phyloP scores from a whole-genome alignment of 2,797 vertebrate species.

The Phalloptychus januarius region DNA sequence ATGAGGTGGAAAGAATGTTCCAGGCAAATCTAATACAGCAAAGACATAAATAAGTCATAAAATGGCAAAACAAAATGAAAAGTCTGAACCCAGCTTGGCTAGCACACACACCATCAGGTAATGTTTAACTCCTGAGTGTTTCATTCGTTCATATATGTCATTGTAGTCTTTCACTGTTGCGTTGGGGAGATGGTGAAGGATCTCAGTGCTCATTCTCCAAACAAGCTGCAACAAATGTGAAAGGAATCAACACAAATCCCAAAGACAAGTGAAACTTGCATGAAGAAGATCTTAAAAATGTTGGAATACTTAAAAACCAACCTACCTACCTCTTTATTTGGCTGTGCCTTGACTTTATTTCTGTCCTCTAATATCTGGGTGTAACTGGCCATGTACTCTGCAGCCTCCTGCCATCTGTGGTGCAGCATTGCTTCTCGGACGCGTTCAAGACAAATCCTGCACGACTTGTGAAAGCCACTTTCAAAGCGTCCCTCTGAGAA shows the following conservation, averaged over 20 bases:
- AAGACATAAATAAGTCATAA: background rate
- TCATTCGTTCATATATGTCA: constrained; percentile 88
- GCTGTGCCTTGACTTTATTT: background rate
- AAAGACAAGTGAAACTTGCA: background rate
- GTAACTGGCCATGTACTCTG: constrained; percentile 84
- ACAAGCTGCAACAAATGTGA: constrained; percentile 75
- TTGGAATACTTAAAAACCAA: background rate
- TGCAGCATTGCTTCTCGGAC: constrained; percentile 86
- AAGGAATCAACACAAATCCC: background rate
- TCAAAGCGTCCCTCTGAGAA: constrained; percentile 46
- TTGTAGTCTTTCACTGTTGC: constrained; percentile 83
- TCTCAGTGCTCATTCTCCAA: constrained; percentile 90
- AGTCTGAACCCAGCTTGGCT: background rate
- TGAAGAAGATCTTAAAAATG: background rate
- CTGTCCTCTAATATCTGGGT: constrained; percentile 83
- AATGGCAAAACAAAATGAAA: background rate
- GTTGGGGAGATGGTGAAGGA: constrained; percentile 86
- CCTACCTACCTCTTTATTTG: constrained; percentile 77
- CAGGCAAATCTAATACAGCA: constrained; percentile 82
- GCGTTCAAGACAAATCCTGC: constrained; percentile 78
- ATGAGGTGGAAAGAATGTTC: constrained; percentile 89
- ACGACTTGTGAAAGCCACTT: constrained; percentile 77
- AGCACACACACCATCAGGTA: constrained; percentile 84
- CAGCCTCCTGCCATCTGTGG: constrained; percentile 87
- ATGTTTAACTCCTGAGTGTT: constrained; percentile 84